Base-by-base conservation (phyloP, 2,113 vertebrate species). In the Piprites chloris region DNA sequence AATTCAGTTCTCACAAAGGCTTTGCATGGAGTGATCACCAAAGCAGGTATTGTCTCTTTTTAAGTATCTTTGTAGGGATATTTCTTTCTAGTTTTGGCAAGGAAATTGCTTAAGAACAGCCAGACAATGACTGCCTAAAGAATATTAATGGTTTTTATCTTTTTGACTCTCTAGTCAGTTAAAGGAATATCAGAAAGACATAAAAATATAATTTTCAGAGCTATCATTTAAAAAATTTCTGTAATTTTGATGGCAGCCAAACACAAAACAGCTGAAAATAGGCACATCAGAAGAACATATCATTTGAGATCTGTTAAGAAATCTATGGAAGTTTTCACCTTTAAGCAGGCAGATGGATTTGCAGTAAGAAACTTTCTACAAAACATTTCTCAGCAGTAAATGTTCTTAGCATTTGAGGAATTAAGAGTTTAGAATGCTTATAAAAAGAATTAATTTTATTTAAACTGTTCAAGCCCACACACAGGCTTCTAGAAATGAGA, bases 41-140 rank as follows among this genome's bases (percentile, higher is more conserved):
- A 79, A 96, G 93, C 78, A 94, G 37, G 58, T 72, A 96, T 93
- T 97, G 94, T 95, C 77, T 87, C 91, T 85, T 96, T 94, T 91
- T 65, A 92, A 89, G 28, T 46, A n/a, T 56, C 77, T 95, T 94
- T 87, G 49, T 65, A 76, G 16, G 49, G 74, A 56, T 82, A 82
- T 82, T 89, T 87, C 81, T 79, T 72, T 85, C 42, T 85, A 30
- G 62, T 85, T 97, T 92, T 95, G 91, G 89, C 89, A 94, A 85
- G 53, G n/a, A 82, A 87, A 76, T 96, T 78, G 87, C 78, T 94
- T 79, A 76, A 91, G 85, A 56, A 82, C 62, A 89, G 41, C 53
- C 71, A 79, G 66, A 91, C 91, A 91, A 93, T 76, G 44, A 73
- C 41, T 66, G 37, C 49, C 46, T 89, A 37, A 82, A 85, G 73